Evolutionary conservation across 2,113 vertebrate species (phyloP), one percentile per base, ranked within the genome.

Genomic region (Trematomus loennbergii): DNA sequence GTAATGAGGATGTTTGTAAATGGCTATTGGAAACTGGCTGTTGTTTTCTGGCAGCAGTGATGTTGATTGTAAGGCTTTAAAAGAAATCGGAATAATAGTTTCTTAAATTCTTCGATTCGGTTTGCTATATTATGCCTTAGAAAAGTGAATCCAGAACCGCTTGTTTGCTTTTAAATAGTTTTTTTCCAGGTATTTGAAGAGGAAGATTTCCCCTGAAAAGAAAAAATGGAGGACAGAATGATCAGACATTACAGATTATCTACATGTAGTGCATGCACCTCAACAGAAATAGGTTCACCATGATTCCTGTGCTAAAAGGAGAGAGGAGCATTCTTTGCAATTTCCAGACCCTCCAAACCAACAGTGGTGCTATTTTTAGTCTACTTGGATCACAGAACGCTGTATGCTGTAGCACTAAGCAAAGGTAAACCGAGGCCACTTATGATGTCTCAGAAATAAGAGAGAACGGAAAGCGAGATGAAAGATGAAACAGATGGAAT

Each of bases 331-430:
- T 60, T 61, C 66, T 57, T 48, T 48, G 63, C 12, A 2, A 25
- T 57, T 74, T 61, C 6, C 60, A 69, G 55, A 54, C 16, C 17
- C 16, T 73, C 22, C n/a, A 71, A 59, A 48, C 58, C 22, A 81
- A 66, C 63, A 75, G 75, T 25, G 0, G 65, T 18, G 57, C 33
- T 86, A 84, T 84, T 83, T 75, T 79, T 81, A 67, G 20, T 12
- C 16, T 69, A 36, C 83, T 87, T 53, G 84, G 72, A 81, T 68
- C 45, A 70, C 72, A 71, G 20, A 50, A 20, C 18, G 33, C 60
- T 52, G 52, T 64, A 36, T 63, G 40, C 20, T 61, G 43, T 57
- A 40, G 55, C 67, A 73, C 57, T 63, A 9, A 67, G 60, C 53
- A 54, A 68, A 73, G 17, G 58, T 72, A 72, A 49, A 53, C 62